Percentiles rank a stretch among this genome's conserved stretches.
phyloP scores from a whole-genome alignment of 2,888 invertebrate genomes.

The Uloborus plumipes region DNA sequence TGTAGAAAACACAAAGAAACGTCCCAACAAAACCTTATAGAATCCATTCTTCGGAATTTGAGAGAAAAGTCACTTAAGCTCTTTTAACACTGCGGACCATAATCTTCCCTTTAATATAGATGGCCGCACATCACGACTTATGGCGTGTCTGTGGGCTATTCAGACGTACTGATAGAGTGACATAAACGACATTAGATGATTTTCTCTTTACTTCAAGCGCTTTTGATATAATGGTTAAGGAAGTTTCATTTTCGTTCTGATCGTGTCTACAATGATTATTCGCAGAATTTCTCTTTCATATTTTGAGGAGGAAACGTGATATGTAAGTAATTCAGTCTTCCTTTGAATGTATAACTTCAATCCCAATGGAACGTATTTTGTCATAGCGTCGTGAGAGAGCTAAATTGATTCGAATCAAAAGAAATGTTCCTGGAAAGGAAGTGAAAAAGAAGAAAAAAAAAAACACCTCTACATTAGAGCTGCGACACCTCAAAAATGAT shows the following conservation, averaged over 20 bases:
- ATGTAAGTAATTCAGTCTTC: no score
- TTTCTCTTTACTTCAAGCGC: conserved; percentile 18
- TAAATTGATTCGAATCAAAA: no score
- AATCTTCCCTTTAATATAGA: conserved; percentile 53
- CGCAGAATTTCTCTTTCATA: not conserved
- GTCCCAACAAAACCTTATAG: conserved; percentile 1
- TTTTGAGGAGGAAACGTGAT: no score
- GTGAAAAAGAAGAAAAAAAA: no score
- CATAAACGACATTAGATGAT: conserved; percentile 47
- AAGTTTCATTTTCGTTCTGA: conserved; percentile 19
- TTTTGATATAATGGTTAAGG: conserved; percentile 21
- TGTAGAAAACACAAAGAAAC: conserved; percentile 4
- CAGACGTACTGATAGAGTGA: conserved; percentile 42
- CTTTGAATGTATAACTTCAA: no score
- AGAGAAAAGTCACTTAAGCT: conserved; percentile 37
- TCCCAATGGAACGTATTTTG: no score
- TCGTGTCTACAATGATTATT: conserved; percentile 12
- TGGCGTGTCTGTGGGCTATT: conserved; percentile 50
- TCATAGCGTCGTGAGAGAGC: no score
- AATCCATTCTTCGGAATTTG: conserved; percentile 33
- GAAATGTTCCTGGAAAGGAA: no score
- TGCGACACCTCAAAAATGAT: no score
- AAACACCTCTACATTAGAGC: no score
- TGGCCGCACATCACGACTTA: conserved; percentile 41
- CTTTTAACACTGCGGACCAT: conserved; percentile 37